Evolutionary conservation across 2,888 invertebrate species (phyloP).

Genomic region (Brachynemurus nebulosus): DNA sequence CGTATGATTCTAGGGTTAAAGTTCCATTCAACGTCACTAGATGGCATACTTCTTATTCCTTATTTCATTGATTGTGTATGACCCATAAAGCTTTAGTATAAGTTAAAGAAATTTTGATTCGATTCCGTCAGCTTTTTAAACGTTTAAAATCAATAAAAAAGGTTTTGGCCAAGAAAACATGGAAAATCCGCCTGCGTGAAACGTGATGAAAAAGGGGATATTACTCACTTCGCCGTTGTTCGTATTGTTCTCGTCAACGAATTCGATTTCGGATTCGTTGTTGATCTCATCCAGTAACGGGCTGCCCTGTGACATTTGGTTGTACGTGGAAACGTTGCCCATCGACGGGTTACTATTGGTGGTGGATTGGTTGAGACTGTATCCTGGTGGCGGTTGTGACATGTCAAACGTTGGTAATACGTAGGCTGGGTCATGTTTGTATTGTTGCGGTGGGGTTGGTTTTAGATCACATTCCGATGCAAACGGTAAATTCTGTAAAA

Average conservation of each 20-base stretch:
- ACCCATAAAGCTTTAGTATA: too few relatives aligned
- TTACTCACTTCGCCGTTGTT: conserved; percentile 26
- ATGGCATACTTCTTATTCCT: too few relatives aligned
- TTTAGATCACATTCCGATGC: conserved; percentile 50
- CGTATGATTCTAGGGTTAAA: too few relatives aligned
- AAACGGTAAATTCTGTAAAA: conserved; percentile 44
- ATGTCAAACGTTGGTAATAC: conserved; percentile 28
- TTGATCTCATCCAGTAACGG: conserved; percentile 30
- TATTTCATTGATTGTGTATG: too few relatives aligned
- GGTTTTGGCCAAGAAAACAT: too few relatives aligned
- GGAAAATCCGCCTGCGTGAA: too few relatives aligned
- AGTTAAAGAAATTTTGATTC: too few relatives aligned
- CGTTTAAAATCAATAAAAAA: too few relatives aligned
- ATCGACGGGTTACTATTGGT: conserved; percentile 24
- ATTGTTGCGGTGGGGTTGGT: conserved; percentile 27
- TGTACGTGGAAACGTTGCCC: conserved; percentile 17
- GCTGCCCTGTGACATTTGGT: conserved; percentile 17
- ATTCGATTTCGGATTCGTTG: conserved; percentile 51
- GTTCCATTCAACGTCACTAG: too few relatives aligned
- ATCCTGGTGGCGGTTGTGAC: conserved; percentile 40
- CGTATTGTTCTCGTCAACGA: conserved; percentile 35
- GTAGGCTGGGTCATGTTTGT: conserved; percentile 20
- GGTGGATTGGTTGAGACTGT: conserved; percentile 33
- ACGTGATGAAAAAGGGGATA: conserved; percentile 6
- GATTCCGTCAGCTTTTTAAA: too few relatives aligned